These are phyloP conservation scores for Formica exsecta DNA, from an alignment of 1,140 invertebrate genomes.

Conservation along the genomic window DNA sequence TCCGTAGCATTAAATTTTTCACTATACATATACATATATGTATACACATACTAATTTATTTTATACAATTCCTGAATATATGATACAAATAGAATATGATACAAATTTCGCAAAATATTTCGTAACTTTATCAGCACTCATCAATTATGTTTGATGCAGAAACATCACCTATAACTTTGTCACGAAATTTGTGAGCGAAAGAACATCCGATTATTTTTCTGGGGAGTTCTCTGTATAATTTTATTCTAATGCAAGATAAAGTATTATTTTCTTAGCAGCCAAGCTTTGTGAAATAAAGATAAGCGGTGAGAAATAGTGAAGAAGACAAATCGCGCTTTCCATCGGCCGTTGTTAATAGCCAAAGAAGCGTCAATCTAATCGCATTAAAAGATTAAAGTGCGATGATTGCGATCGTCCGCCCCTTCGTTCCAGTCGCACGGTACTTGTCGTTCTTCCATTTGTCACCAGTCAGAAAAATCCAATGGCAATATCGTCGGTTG, in stretches of 20 bases:
- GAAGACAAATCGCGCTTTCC: slow-evolving; percentile 49
- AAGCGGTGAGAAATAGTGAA: slow-evolving; percentile 31
- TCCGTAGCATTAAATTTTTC: background rate
- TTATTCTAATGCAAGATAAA: slow-evolving; percentile 23
- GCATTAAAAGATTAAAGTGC: slow-evolving; percentile 71
- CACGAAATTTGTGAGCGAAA: background rate
- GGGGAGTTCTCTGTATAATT: background rate
- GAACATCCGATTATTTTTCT: background rate
- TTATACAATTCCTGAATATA: background rate
- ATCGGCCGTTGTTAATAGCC: slow-evolving; percentile 43
- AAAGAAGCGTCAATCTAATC: slow-evolving; percentile 63
- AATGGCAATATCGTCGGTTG: slow-evolving; percentile 4
- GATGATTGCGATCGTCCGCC: slow-evolving; percentile 1
- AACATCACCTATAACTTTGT: background rate
- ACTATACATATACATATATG: background rate
- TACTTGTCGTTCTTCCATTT: slow-evolving; percentile 59
- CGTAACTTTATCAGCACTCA: background rate
- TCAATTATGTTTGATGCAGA: background rate
- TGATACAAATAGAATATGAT: background rate
- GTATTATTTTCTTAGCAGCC: slow-evolving; percentile 31
- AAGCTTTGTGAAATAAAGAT: slow-evolving; percentile 24
- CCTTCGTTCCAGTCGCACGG: slow-evolving; percentile 30
- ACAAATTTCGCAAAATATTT: background rate
- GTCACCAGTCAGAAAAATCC: slow-evolving; percentile 54
- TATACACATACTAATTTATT: background rate